phyloP scores from a whole-genome alignment of 1,140 invertebrate genomes.

The Hylyphantes graminicola region DNA sequence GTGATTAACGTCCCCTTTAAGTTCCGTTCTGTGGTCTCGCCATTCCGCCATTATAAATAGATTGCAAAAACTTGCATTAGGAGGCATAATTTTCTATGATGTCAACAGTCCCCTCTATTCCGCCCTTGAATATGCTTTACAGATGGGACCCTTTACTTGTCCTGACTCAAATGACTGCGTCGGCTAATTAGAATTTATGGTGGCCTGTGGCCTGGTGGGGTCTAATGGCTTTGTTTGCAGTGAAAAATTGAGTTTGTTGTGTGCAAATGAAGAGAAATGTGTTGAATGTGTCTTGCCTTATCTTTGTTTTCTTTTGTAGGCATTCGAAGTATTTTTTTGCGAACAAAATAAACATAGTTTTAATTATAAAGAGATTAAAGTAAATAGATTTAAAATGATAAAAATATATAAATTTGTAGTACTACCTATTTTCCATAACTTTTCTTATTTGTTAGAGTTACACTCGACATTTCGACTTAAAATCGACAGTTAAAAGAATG shows the following conservation, averaged over 20 bases:
- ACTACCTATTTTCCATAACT: too few species aligned
- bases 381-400: too few species aligned
- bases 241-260: slow-evolving; percentile 2
- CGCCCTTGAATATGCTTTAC: neutral
- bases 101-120: neutral
- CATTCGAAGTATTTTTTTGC: neutral
- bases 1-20: slow-evolving; percentile 13
- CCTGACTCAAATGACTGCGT: neutral
- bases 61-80: slow-evolving; percentile 1
- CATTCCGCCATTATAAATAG: slow-evolving; percentile 22
- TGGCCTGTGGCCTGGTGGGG: slow-evolving; percentile 2
- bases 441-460: too few species aligned
- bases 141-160: slow-evolving; percentile 4
- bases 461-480: too few species aligned
- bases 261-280: slow-evolving; percentile 11
- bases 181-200: slow-evolving; percentile 29
- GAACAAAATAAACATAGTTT: neutral
- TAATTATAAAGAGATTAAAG: neutral
- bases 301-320: neutral
- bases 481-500: too few species aligned
- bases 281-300: neutral
- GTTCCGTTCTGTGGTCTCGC: neutral
- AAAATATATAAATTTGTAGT: too few species aligned
- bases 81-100: slow-evolving; percentile 1
- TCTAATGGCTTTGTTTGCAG: neutral